These are phyloP conservation scores for Imbricaverruca yamaguchii DNA, from an alignment of 2,888 invertebrate genomes.

Conservation along the genomic window DNA sequence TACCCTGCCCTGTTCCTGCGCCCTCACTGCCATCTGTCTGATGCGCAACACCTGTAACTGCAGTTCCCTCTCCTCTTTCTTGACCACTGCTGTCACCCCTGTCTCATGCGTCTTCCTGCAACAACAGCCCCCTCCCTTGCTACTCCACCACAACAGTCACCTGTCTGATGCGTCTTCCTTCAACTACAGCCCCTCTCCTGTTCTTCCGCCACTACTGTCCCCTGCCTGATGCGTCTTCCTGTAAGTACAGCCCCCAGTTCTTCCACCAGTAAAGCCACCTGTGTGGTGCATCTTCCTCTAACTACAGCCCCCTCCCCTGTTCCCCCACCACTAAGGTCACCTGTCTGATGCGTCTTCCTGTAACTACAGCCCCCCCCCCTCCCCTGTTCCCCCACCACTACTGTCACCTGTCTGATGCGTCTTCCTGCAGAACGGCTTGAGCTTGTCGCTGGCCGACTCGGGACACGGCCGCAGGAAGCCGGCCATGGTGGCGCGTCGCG, in stretches of 20 bases:
- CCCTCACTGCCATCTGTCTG: too few relatives aligned
- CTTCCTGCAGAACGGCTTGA: background rate
- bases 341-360: background rate
- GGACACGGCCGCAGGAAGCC: background rate
- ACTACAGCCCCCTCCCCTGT: background rate
- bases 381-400: background rate
- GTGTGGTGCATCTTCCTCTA: background rate
- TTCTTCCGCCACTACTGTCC: too few relatives aligned
- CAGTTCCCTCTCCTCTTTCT: too few relatives aligned
- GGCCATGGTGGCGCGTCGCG: background rate
- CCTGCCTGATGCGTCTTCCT: too few relatives aligned
- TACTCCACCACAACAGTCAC: too few relatives aligned
- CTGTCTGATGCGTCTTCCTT: too few relatives aligned
- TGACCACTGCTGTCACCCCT: too few relatives aligned
- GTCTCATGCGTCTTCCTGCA: too few relatives aligned
- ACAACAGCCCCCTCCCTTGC: too few relatives aligned
- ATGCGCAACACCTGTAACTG: too few relatives aligned
- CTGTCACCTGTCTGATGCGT: constrained; percentile 5
- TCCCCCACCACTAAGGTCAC: background rate
- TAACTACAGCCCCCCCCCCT: background rate
- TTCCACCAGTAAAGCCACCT: background rate
- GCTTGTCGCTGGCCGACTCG: background rate
- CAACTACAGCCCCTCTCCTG: too few relatives aligned
- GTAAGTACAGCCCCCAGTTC: background rate
- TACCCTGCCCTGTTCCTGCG: too few relatives aligned